phyloP scores from a whole-genome alignment of 2,797 vertebrate species.

The Anguilla marmorata region DNA sequence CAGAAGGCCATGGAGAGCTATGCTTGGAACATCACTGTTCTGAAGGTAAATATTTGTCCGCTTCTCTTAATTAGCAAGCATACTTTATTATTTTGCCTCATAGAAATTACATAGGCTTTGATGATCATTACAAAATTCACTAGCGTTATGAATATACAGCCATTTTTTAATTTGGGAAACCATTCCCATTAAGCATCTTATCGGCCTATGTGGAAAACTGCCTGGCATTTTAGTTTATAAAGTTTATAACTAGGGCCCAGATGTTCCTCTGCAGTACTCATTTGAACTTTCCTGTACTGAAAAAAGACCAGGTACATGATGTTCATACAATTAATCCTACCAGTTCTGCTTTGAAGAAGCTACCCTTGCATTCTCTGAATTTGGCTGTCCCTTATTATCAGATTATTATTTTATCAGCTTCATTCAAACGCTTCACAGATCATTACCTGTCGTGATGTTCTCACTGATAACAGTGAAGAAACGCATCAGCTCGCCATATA shows the following conservation, averaged over 20 bases:
- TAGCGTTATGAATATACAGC: background rate
- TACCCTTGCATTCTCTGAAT: background rate
- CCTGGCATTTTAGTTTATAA: background rate
- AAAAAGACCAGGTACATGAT: background rate
- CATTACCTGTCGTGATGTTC: conserved; percentile 34
- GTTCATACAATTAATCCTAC: background rate
- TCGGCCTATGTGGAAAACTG: background rate
- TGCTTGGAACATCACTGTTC: conserved; percentile 96
- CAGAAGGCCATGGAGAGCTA: conserved; percentile 94
- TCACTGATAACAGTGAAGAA: conserved; percentile 45
- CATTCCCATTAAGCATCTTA: background rate
- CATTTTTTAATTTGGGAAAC: background rate
- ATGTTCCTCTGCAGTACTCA: background rate
- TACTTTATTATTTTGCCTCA: background rate
- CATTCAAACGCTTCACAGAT: conserved; percentile 19
- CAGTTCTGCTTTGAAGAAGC: background rate
- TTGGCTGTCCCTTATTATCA: background rate
- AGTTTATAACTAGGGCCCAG: background rate
- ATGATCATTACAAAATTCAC: background rate
- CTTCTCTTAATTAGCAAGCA: background rate
- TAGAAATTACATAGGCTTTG: background rate
- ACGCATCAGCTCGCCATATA: conserved; percentile 19
- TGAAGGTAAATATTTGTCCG: conserved; percentile 80
- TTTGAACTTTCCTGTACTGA: background rate
- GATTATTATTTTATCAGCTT: conserved; percentile 28